Base-by-base conservation (phyloP, 2,797 vertebrate genomes). In the Enoplosus armatus region DNA sequence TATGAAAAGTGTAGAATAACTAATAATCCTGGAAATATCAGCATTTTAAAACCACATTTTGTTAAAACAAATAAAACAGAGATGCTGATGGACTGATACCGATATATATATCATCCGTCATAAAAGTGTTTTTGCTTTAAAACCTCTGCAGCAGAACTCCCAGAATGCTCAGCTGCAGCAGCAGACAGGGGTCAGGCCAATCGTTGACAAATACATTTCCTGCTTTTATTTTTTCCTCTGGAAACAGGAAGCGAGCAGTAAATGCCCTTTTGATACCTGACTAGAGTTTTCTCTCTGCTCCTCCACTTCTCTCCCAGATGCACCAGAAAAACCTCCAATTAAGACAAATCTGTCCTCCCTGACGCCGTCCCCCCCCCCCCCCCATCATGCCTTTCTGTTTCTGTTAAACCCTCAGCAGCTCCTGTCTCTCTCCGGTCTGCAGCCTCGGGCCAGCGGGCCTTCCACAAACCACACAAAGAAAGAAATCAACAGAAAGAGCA, bases 241-340 rank as follows among this genome's bases (percentile, higher is more conserved):
- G 54, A 83, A 85, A 83, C 85, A 87, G 83, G 86, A 83, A 87
- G 85, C 31, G 63, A 85, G 80, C 84, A 37, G 83, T 80, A 84
- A 85, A 84, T 77, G 79, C 56, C 85, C 79, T 80, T 83, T 80
- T 89, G 83, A 89, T 82, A 89, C 90, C 85, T 87, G 89, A 89
- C 75, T 75, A 79, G 63, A 82, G 78, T 68, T 73, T 79, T 72
- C 62, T 54, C 73, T 31, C 48, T 3, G 29, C 65, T 48, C 24
- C 48, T 60, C 7, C 53, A n/a, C 63, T 29, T 67, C 43, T 56
- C 75, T 85, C 77, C 71, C 73, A 0, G 20, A 78, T 80, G 81
- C 80, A 78, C 59, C 83, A 69, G 48, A 85, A 85, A 92, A 82
- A 80, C 62, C 72, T 80, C 88, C 83, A 89, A 91, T 91, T 85